Evolutionary conservation across 1,140 invertebrate genomes (phyloP).

Genomic region (Bombus haemorrhoidalis): DNA sequence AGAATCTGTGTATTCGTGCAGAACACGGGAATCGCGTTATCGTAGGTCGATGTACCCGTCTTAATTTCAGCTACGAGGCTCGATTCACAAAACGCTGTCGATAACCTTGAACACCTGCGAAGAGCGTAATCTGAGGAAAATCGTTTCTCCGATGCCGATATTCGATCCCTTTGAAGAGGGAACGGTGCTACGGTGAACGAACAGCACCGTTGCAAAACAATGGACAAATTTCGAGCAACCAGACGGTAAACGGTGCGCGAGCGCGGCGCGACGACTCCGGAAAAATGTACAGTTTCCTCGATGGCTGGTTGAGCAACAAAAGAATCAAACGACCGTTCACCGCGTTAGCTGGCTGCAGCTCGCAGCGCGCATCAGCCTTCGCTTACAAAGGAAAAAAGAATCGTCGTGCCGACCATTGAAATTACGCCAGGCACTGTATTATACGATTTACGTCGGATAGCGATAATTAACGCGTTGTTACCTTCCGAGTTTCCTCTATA

Average conservation of each 20-base stretch:
- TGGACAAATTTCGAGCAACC: neutral
- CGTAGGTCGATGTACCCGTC: slow-evolving; percentile 19
- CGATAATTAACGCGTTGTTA: neutral
- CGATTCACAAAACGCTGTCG: neutral
- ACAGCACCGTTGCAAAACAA: neutral
- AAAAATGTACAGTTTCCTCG: neutral
- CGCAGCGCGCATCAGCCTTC: neutral
- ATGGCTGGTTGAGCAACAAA: slow-evolving; percentile 18
- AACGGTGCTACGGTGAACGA: neutral
- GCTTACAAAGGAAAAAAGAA: neutral
- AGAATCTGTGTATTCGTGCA: neutral
- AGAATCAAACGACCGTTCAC: slow-evolving; percentile 19
- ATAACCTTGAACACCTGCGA: neutral
- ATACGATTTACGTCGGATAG: neutral
- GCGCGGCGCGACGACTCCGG: neutral
- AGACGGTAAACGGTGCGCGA: neutral
- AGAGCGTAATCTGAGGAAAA: neutral
- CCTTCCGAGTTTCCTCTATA: too few relatives aligned
- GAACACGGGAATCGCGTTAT: slow-evolving; percentile 12
- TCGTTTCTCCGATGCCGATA: neutral
- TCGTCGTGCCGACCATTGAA: neutral
- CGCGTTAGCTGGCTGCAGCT: neutral
- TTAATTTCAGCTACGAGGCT: slow-evolving; percentile 1
- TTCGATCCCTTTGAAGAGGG: too few relatives aligned
- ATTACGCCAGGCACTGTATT: neutral